Evolutionary conservation across 2,113 vertebrate species (phyloP).

Genomic region (Hydrochoerus hydrochaeris): DNA sequence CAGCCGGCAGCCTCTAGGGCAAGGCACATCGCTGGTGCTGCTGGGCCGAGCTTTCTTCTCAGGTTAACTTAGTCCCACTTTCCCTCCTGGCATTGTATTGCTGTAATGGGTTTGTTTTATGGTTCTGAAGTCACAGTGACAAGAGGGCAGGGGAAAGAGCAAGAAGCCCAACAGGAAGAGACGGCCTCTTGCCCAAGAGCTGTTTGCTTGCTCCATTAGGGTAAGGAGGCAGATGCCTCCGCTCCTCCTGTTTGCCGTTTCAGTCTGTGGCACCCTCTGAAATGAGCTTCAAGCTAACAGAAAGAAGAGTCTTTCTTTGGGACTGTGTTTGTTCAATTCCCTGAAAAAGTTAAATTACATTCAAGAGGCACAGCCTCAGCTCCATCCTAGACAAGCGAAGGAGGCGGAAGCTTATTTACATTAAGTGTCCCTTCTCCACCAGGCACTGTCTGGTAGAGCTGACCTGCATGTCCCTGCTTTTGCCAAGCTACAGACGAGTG

Average conservation of each 20-base stretch:
- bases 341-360: slow-evolving; percentile 11
- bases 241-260: background rate
- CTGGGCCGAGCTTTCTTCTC: background rate
- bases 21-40: background rate
- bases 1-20: background rate
- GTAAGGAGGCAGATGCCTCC: background rate
- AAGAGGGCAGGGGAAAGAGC: background rate
- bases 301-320: background rate
- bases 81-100: background rate
- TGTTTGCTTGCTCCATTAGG: background rate
- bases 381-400: background rate
- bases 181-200: background rate
- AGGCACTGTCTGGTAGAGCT: background rate
- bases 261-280: background rate
- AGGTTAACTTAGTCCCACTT: background rate
- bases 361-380: background rate
- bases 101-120: slow-evolving; percentile 48
- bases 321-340: background rate
- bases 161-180: background rate
- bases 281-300: slow-evolving; percentile 17
- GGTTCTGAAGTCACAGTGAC: background rate
- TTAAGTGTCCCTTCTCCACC: background rate
- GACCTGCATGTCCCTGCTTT: background rate
- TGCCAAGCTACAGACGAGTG: rapidly evolving
- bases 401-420: background rate